phyloP scores from a whole-genome alignment of 2,888 invertebrate species.

The Cenopis cana region DNA sequence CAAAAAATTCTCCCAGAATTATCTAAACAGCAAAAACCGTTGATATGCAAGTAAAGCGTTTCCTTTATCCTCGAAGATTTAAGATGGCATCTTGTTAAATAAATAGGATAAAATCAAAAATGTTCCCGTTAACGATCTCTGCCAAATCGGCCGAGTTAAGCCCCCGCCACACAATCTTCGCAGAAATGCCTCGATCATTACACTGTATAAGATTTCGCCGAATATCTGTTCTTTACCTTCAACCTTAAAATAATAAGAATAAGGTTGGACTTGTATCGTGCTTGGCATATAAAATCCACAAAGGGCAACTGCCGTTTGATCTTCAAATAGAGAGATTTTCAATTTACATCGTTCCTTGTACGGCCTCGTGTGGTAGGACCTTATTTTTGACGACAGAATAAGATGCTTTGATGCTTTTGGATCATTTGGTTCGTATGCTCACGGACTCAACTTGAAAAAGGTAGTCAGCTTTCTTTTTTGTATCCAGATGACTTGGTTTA shows the following conservation, averaged over 20 bases:
- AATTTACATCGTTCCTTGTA: conserved; percentile 69
- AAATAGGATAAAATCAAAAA: conserved; percentile 40
- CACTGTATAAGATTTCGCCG: conserved; percentile 4
- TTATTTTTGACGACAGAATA: conserved; percentile 37
- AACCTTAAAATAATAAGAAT: background rate
- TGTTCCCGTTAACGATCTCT: conserved; percentile 37
- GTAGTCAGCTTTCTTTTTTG: background rate
- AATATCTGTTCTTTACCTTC: background rate
- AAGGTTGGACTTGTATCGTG: conserved; percentile 1
- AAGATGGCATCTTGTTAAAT: conserved; percentile 24
- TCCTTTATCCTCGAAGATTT: conserved; percentile 10
- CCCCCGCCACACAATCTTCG: conserved; percentile 12
- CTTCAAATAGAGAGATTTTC: conserved; percentile 77
- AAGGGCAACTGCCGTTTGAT: conserved; percentile 73
- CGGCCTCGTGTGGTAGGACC: conserved; percentile 32
- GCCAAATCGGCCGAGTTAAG: conserved; percentile 36
- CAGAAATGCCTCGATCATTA: conserved; percentile 33
- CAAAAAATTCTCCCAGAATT: background rate
- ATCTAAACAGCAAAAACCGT: background rate
- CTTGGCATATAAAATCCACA: conserved; percentile 58
- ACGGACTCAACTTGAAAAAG: background rate
- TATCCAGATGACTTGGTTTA: background rate
- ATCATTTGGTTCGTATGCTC: conserved; percentile 25
- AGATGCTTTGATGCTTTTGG: conserved; percentile 28
- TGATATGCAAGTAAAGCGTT: conserved; percentile 3